These are phyloP conservation scores for Sebastes matsubarae DNA, from an alignment of 2,797 vertebrate genomes.

Conservation along the genomic window DNA sequence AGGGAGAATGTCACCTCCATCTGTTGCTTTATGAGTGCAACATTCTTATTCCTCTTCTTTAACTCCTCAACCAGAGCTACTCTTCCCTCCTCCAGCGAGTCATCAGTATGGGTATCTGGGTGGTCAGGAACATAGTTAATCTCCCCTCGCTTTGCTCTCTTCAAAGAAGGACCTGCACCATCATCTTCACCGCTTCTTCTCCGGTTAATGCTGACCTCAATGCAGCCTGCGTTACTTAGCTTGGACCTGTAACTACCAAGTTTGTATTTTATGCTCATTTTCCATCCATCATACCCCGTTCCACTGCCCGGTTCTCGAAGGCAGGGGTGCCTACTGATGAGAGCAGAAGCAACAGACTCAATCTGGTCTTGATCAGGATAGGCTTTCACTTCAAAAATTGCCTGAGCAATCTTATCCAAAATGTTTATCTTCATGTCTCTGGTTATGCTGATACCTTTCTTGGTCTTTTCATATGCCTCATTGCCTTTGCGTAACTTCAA, in stretches of 20 bases:
- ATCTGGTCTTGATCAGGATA: conserved; percentile 3
- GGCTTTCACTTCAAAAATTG: not conserved
- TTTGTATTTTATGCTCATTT: not conserved
- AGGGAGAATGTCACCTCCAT: not conserved
- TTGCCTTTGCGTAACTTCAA: not conserved
- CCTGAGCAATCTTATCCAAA: not conserved
- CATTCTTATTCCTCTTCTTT: not conserved
- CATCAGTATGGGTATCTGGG: not conserved
- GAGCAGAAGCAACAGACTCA: not conserved
- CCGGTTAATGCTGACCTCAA: not conserved
- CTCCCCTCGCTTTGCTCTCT: too few species aligned
- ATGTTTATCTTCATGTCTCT: not conserved
- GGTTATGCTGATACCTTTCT: not conserved
- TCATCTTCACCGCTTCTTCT: too few species aligned
- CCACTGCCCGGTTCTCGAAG: not conserved
- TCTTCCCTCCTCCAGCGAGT: not conserved
- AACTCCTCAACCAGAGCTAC: not conserved
- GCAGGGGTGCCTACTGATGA: not conserved
- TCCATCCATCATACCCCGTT: not conserved
- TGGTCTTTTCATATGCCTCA: not conserved
- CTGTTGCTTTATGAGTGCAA: not conserved
- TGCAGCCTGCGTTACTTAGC: not conserved
- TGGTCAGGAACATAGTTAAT: not conserved
- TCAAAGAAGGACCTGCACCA: too few species aligned
- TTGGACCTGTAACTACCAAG: not conserved